Base-by-base conservation (phyloP, 2,113 vertebrate genomes). In the Hemibagrus wyckioides region DNA sequence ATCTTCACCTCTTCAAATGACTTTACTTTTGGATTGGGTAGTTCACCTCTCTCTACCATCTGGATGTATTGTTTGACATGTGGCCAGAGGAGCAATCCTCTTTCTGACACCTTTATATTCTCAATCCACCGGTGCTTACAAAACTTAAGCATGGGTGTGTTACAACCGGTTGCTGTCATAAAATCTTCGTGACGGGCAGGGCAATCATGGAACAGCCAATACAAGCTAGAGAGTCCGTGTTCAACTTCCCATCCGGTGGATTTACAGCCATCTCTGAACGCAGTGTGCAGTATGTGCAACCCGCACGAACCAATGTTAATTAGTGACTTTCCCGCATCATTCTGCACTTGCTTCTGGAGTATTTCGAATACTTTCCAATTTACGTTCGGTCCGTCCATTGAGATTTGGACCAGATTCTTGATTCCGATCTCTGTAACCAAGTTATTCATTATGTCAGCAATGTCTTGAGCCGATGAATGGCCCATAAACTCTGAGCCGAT, bases 231-330 rank as follows among this genome's bases (percentile, higher is more conserved):
- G 36, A 86, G 85, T 67, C 56, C n/a, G 50, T 87, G 76, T 52
- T 85, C 75, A 54, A 61, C 57, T 6, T 71, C 36, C 83, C 83
- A 88, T 52, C 65, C 54, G 1, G 57, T 25, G 57, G 57, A 61
- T 48, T 48, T 48, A 48, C 5, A 9, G 7, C 21, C 21, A 61
- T 61, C 3, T 61, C 57, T 61, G 57, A 61, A 61, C 4, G 57
- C 69, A 41, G 73, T 63, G 30, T 88, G 86, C 39, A 88, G 54
- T n/a, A 76, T 88, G 54, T 84, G 82, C 80, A 88, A 76, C 50
- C 59, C 23, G 36, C 81, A 88, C 0, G 82, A 76, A n/a, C 52
- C 54, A 25, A 83, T 52, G 71, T 86, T 71, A 6, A 85, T 48
- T 23, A 73, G 56, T 39, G 71, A 77, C 17, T 41, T 48, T 48